Evolutionary conservation across 2,888 invertebrate genomes (phyloP).

Genomic region (Geotrupes spiniger): DNA sequence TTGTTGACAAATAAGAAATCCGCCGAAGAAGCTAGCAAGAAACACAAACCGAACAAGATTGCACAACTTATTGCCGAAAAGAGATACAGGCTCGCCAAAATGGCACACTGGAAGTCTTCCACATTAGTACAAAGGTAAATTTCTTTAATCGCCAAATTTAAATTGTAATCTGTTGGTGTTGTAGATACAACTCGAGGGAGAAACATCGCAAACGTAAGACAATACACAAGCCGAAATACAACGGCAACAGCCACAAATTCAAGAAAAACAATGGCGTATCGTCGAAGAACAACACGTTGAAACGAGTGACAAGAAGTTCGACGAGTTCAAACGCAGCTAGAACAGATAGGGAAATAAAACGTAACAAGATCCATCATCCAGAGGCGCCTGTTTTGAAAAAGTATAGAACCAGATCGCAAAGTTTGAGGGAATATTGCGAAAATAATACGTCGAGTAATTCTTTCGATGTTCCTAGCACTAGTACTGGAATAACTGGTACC

Average conservation of each 20-base stretch:
- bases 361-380: conserved; percentile 9
- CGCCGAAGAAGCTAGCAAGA: conserved; percentile 41
- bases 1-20: conserved; percentile 43
- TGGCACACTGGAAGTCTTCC: conserved; percentile 59
- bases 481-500: conserved; percentile 55
- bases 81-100: conserved; percentile 62
- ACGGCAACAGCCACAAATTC: conserved; percentile 31
- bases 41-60: conserved; percentile 59
- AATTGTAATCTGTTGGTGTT: conserved; percentile 14
- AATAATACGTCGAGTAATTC: conserved; percentile 46
- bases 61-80: conserved; percentile 72
- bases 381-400: conserved; percentile 29
- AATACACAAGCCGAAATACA: conserved; percentile 33
- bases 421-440: conserved; percentile 37
- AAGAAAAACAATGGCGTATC: conserved; percentile 29
- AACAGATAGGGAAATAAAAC: background rate
- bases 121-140: conserved; percentile 42
- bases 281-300: conserved; percentile 25
- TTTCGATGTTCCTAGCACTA: conserved; percentile 63
- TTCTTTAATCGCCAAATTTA: background rate
- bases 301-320: conserved; percentile 13
- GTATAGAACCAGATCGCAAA: conserved; percentile 38
- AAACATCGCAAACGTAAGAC: conserved; percentile 19
- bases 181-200: conserved; percentile 30
- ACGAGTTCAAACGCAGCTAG: conserved; percentile 25